phyloP scores from a whole-genome alignment of 2,113 vertebrate genomes.

The Sander lucioperca region DNA sequence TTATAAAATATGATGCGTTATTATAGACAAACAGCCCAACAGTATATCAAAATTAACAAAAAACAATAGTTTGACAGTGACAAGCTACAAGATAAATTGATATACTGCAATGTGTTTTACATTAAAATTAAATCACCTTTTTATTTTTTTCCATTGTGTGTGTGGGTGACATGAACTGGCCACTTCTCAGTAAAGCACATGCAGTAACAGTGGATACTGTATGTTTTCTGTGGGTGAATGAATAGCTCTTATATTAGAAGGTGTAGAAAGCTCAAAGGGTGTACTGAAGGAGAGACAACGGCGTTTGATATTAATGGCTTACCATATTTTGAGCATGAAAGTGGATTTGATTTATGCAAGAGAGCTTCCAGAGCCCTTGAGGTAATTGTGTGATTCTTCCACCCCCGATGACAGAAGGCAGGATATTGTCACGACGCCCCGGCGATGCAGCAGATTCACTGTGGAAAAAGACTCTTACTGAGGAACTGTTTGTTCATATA shows the following conservation, averaged over 20 bases:
- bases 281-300: conserved; percentile 15
- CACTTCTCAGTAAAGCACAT: conserved; percentile 18
- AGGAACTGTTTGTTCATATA: not conserved
- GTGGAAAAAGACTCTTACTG: conserved; percentile 7
- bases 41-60: not conserved
- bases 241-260: conserved; percentile 27
- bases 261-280: conserved; percentile 32
- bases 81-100: not conserved
- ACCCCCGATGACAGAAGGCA: conserved; percentile 31
- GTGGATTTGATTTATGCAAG: conserved; percentile 63
- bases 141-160: conserved; percentile 19
- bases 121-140: not conserved
- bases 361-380: conserved; percentile 35
- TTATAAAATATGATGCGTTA: not conserved
- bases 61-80: not conserved
- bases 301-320: conserved; percentile 62
- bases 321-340: conserved; percentile 54
- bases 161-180: conserved; percentile 39
- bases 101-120: not conserved
- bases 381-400: conserved; percentile 49
- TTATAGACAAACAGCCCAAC: not conserved
- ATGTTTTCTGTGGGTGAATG: conserved; percentile 25
- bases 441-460: conserved; percentile 10
- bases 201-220: not conserved
- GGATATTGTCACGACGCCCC: conserved; percentile 23